Conservation (phyloP, 2,797 vertebrate species). For the Lithobates sylvaticus region DNA sequence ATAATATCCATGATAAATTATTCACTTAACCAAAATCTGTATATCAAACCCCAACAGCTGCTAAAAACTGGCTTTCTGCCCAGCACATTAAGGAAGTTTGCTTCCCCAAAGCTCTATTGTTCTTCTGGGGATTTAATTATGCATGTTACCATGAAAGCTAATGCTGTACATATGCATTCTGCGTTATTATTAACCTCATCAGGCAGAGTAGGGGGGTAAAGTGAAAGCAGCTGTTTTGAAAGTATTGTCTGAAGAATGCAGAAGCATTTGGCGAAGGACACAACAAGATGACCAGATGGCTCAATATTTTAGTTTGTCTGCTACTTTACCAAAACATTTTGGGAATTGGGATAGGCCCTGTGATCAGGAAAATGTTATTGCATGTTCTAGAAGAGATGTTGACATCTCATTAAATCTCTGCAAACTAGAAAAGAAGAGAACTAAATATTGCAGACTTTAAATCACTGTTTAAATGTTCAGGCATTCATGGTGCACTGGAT, state of each 20-base stretch:
- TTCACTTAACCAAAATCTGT: constrained; percentile 82
- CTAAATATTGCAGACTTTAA: neutral
- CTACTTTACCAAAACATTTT: constrained; percentile 52
- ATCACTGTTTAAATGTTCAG: neutral
- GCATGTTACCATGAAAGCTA: constrained; percentile 80
- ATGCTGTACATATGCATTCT: constrained; percentile 79
- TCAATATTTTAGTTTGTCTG: constrained; percentile 43
- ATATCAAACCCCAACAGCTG: constrained; percentile 80
- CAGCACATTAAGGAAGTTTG: constrained; percentile 79
- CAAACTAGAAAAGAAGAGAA: neutral
- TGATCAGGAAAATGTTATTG: constrained; percentile 13
- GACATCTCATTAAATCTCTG: constrained; percentile 19
- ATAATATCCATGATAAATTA: constrained; percentile 80
- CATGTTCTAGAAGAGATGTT: constrained; percentile 4
- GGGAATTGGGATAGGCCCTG: constrained; percentile 18
- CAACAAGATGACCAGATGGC: constrained; percentile 56
- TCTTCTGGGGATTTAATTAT: constrained; percentile 81
- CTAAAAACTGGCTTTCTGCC: constrained; percentile 77
- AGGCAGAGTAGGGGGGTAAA: constrained; percentile 66
- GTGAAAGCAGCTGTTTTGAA: constrained; percentile 73
- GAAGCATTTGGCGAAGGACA: constrained; percentile 62
- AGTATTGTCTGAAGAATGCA: constrained; percentile 65
- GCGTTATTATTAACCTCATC: constrained; percentile 81
- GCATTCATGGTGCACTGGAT: no score
- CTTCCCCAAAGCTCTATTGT: constrained; percentile 78